A percentile compares a stretch with the other conserved stretches of the same genome.
Evolutionary conservation across 2,797 vertebrate genomes (phyloP).

Genomic region (Rhinella marina): DNA sequence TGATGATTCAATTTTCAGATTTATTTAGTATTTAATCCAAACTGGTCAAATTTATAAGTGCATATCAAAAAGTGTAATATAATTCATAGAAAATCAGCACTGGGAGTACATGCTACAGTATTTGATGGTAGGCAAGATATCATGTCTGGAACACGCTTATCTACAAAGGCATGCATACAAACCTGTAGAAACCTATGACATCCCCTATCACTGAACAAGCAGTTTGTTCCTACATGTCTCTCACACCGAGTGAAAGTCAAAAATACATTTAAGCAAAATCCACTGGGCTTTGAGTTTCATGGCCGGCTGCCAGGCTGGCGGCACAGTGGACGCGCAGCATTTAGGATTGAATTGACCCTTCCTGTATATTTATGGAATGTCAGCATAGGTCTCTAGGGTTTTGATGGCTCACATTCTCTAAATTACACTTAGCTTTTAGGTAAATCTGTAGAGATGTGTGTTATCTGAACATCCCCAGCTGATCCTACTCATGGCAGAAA

Average conservation of each 20-base stretch:
- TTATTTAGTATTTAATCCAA: neutral
- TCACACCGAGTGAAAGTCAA: conserved; percentile 16
- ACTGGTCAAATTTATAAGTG: neutral
- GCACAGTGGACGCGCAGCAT: conserved; percentile 27
- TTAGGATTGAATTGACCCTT: conserved; percentile 51
- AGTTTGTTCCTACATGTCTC: conserved; percentile 4
- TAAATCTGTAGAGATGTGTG: conserved; percentile 57
- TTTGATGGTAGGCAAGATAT: neutral
- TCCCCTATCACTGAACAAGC: neutral
- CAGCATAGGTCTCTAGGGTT: conserved; percentile 45
- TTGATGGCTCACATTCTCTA: conserved; percentile 48
- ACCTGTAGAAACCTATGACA: neutral
- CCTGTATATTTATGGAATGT: conserved; percentile 57
- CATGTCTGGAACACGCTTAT: neutral
- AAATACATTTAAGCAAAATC: conserved; percentile 27
- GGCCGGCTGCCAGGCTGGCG: conserved; percentile 28
- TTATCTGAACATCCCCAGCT: conserved; percentile 54
- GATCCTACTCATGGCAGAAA: conserved; percentile 38
- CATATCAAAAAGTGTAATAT: neutral
- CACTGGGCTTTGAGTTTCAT: conserved; percentile 33
- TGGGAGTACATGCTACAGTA: neutral
- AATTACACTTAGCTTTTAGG: conserved; percentile 61
- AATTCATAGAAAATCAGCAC: neutral
- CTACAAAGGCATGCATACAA: neutral
- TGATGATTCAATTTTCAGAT: neutral